Evolutionary conservation across 2,888 invertebrate species (phyloP).

Genomic region (Chrysina gloriosa): DNA sequence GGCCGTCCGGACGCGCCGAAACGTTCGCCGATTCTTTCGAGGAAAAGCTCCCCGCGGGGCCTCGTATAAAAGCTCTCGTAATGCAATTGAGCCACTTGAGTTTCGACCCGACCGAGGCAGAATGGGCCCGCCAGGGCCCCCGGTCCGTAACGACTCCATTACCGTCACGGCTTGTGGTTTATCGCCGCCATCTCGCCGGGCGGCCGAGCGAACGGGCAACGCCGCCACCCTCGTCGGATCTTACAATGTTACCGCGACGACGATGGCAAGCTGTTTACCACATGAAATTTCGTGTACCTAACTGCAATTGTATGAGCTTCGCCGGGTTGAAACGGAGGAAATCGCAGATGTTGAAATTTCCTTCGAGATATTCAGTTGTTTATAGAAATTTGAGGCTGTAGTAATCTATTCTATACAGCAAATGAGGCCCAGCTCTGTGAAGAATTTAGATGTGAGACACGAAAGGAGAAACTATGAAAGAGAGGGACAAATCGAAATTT

Average conservation of each 20-base stretch:
- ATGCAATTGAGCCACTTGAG: conserved; percentile 56
- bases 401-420: too few species aligned
- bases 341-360: too few species aligned
- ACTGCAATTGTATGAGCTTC: conserved; percentile 40
- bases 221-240: neutral
- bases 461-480: too few species aligned
- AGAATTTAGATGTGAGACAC: too few species aligned
- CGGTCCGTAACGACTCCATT: conserved; percentile 55
- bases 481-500: too few species aligned
- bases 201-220: conserved; percentile 22
- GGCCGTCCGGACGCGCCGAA: conserved; percentile 1
- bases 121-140: conserved; percentile 52
- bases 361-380: too few species aligned
- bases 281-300: conserved; percentile 45
- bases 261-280: conserved; percentile 46
- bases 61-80: conserved; percentile 54
- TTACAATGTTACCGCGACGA: conserved; percentile 15
- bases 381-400: too few species aligned
- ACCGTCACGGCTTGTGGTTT: conserved; percentile 56
- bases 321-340: too few species aligned
- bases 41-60: conserved; percentile 47
- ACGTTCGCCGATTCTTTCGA: conserved; percentile 32
- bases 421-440: too few species aligned
- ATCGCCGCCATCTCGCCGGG: conserved; percentile 47
- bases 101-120: conserved; percentile 49